phyloP scores from a whole-genome alignment of 2,113 vertebrate genomes.

The western clawed frog (Xenopus tropicalis) region DNA sequence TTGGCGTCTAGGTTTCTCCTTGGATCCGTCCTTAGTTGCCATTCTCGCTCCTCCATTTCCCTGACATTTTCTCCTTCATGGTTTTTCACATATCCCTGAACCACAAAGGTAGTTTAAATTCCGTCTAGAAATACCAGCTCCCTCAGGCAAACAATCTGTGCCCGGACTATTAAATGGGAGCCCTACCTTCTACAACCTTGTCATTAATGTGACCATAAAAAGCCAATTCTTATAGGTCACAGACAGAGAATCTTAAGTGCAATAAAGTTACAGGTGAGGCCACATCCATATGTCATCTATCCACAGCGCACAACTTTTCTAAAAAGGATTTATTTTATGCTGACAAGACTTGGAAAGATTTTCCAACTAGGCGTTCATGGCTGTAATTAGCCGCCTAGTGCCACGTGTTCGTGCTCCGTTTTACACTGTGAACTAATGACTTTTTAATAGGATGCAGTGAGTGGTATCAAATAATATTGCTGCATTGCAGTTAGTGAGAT shows the following conservation, averaged over 20 bases:
- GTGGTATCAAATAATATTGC: not conserved
- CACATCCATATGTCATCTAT: slow-evolving; percentile 2
- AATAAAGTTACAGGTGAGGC: slow-evolving; percentile 21
- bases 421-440: not conserved
- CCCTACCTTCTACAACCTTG: slow-evolving; percentile 23
- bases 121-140: slow-evolving; percentile 42
- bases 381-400: not conserved
- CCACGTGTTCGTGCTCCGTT: not conserved
- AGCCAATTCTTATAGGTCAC: slow-evolving; percentile 29
- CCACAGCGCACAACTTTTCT: not conserved
- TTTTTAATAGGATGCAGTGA: not conserved
- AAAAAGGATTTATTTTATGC: not conserved
- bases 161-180: slow-evolving; percentile 32
- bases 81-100: slow-evolving; percentile 33
- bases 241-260: slow-evolving; percentile 24
- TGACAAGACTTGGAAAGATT: not conserved
- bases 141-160: slow-evolving; percentile 44
- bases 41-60: slow-evolving; percentile 25
- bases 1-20: slow-evolving; percentile 43
- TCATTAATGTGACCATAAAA: slow-evolving; percentile 37
- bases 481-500: not conserved
- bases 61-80: slow-evolving; percentile 46
- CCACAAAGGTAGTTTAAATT: slow-evolving; percentile 42
- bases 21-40: slow-evolving; percentile 42
- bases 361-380: not conserved